phyloP scores from a whole-genome alignment of 2,797 vertebrate genomes.

The Fundulus diaphanus region DNA sequence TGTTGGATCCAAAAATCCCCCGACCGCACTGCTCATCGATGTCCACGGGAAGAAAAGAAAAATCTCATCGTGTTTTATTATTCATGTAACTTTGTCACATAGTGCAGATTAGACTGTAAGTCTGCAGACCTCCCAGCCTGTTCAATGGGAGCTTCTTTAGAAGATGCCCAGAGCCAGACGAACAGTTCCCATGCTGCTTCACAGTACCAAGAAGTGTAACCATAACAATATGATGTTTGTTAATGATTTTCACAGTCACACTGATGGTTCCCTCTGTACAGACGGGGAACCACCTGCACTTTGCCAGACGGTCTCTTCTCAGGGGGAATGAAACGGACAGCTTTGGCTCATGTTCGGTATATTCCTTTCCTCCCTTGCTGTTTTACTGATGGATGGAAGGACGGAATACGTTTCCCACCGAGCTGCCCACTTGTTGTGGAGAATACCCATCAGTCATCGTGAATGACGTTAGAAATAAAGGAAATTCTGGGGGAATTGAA shows the following conservation, averaged over 20 bases:
- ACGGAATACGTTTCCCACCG: slow-evolving; percentile 58
- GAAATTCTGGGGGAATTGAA: slow-evolving; percentile 27
- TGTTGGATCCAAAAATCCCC: slow-evolving; percentile 32
- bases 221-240: slow-evolving; percentile 59
- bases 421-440: slow-evolving; percentile 51
- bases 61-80: slow-evolving; percentile 41
- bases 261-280: slow-evolving; percentile 54
- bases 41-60: slow-evolving; percentile 41
- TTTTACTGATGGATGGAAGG: slow-evolving; percentile 53
- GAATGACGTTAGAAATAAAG: slow-evolving; percentile 46
- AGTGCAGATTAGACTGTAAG: slow-evolving; percentile 40
- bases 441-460: slow-evolving; percentile 58
- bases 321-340: slow-evolving; percentile 29
- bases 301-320: slow-evolving; percentile 57
- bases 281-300: slow-evolving; percentile 67
- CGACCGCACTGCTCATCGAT: slow-evolving; percentile 42
- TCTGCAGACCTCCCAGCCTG: slow-evolving; percentile 65
- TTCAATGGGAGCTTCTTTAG: slow-evolving; percentile 37
- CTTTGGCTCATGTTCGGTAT: slow-evolving; percentile 43
- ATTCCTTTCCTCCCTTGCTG: slow-evolving; percentile 42
- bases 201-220: slow-evolving; percentile 49
- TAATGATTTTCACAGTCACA: slow-evolving; percentile 72
- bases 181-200: slow-evolving; percentile 53
- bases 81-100: slow-evolving; percentile 45
- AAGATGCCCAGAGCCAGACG: slow-evolving; percentile 38